A percentile compares a stretch with the other conserved stretches of the same genome.
Conservation (phyloP, 1,140 invertebrate genomes). For the Rhagoletis pomonella region DNA sequence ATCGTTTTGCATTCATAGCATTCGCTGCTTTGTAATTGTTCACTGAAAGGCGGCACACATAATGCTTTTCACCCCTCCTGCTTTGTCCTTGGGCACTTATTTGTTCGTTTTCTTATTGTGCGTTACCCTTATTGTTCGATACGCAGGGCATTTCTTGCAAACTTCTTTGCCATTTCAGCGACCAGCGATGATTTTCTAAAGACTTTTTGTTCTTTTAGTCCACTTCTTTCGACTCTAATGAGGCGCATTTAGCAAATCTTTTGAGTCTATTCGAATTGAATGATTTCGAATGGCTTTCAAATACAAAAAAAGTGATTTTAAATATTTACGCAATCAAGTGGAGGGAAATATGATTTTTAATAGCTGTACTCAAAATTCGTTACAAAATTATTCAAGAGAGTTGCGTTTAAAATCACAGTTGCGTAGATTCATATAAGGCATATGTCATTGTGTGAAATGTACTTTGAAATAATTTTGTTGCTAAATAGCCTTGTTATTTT, state of each 20-base stretch:
- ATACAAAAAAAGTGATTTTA: neutral
- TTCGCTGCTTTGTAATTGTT: conserved; percentile 29
- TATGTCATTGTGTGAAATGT: too few relatives aligned
- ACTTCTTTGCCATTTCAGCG: conserved; percentile 30
- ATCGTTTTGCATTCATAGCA: neutral
- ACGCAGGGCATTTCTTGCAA: neutral
- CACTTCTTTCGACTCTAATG: conserved; percentile 4
- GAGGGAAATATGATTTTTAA: neutral
- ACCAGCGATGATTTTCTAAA: neutral
- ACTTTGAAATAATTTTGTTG: too few relatives aligned
- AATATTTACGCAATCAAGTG: conserved; percentile 41
- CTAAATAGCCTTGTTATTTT: too few relatives aligned
- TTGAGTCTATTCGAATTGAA: neutral
- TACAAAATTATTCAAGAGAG: neutral
- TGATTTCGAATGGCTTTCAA: conserved; percentile 12
- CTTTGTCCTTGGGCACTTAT: conserved; percentile 18
- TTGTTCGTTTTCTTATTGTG: conserved; percentile 17
- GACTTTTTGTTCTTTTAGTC: conserved; percentile 34
- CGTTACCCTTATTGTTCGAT: conserved; percentile 18
- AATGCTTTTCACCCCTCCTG: neutral
- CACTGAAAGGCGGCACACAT: neutral
- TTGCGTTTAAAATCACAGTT: neutral
- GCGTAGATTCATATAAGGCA: too few relatives aligned
- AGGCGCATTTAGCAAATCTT: conserved; percentile 27
- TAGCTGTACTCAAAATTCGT: neutral